Evolutionary conservation across 2,113 vertebrate genomes (phyloP).

Genomic region (Meriones unguiculatus): DNA sequence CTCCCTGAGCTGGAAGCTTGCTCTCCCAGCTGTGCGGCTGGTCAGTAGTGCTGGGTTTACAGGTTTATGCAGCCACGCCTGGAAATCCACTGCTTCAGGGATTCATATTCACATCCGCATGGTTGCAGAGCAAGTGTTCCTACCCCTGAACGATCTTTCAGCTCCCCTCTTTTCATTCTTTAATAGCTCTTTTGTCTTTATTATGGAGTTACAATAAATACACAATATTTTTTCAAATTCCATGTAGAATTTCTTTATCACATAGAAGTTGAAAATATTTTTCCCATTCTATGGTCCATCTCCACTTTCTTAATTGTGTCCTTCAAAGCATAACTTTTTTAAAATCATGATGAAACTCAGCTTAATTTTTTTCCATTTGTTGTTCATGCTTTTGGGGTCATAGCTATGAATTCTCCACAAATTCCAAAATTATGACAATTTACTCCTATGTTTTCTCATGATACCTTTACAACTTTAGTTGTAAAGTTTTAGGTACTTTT

Average conservation of each 20-base stretch:
- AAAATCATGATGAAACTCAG: background rate
- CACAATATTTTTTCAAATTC: background rate
- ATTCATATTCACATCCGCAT: background rate
- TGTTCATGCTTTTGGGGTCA: background rate
- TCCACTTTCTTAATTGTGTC: background rate
- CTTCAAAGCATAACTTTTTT: background rate
- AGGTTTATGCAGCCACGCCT: background rate
- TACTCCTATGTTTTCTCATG: background rate
- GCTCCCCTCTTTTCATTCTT: background rate
- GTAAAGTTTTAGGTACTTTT: background rate
- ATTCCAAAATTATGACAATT: background rate
- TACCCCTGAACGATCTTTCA: background rate
- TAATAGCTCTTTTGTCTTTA: background rate
- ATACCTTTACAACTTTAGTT: background rate
- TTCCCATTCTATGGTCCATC: background rate
- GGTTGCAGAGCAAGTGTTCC: background rate
- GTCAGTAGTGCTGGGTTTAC: background rate
- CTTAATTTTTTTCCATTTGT: background rate
- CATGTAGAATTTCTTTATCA: background rate
- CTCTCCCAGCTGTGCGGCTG: background rate
- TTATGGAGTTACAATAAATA: constrained; percentile 24
- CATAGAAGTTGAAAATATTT: background rate
- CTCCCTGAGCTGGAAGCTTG: no score
- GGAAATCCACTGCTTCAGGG: background rate
- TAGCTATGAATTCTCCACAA: background rate